phyloP scores from a whole-genome alignment of 2,888 invertebrate genomes.

The Kryphioiulus occultus region DNA sequence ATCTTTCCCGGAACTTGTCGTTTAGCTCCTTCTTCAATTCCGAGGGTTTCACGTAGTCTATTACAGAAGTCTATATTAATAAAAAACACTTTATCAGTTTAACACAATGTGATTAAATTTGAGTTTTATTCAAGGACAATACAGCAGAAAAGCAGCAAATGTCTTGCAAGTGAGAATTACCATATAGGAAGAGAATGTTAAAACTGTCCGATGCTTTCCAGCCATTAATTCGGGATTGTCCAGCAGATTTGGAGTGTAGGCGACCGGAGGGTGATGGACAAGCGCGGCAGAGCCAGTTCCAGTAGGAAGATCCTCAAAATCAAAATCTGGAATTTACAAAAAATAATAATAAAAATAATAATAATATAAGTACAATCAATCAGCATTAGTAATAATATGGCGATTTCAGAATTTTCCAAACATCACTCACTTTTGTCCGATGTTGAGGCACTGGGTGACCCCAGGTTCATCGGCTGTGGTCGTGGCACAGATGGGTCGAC shows the following conservation, averaged over 20 bases:
- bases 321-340: conserved; percentile 50
- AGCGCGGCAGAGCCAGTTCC: conserved; percentile 18
- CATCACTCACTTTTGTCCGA: conserved; percentile 48
- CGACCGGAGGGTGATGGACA: conserved; percentile 16
- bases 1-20: conserved; percentile 94
- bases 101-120: too few relatives aligned
- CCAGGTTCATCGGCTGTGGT: conserved; percentile 61
- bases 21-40: conserved; percentile 96
- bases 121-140: too few relatives aligned
- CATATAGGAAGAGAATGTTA: conserved; percentile 65
- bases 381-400: background rate
- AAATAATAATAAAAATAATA: background rate
- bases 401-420: background rate
- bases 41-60: conserved; percentile 94
- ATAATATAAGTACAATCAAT: background rate
- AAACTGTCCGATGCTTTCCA: conserved; percentile 65
- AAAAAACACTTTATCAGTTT: background rate
- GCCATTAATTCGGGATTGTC: conserved; percentile 79
- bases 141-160: too few relatives aligned
- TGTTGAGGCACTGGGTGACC: conserved; percentile 27
- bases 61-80: conserved; percentile 79
- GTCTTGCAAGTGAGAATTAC: conserved; percentile 57
- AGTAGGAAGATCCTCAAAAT: conserved; percentile 51
- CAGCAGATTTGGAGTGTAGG: conserved; percentile 78
- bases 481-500: conserved; percentile 72